Evolutionary conservation across 2,888 invertebrate species (phyloP), one percentile per base, ranked within the genome.

Genomic region (Pseudococcus viburni): DNA sequence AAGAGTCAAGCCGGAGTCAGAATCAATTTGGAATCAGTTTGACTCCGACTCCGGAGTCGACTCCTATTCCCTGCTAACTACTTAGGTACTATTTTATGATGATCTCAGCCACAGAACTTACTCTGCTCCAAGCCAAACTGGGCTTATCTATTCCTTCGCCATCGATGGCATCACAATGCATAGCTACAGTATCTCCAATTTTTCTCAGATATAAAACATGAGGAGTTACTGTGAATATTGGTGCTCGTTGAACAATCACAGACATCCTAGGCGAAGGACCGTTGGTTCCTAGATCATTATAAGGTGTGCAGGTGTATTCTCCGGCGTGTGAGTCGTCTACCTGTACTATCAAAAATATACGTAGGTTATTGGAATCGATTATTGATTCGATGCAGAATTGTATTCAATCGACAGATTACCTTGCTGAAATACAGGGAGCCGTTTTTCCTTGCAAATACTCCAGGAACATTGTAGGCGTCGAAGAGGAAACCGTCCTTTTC

Each of bases 401-500:
- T 33, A 33, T 33, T 33, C 26, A 33, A 33, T 33, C 3, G 26
- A 33, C 26, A 33, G 26, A 33, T 33, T 33, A 92, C 92, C 93
- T 95, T 95, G 90, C 94, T 95, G 91, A 96, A 96, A 90, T 94
- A 95, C 68, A 97, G 93, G 90, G 96, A 96, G 87, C 97, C 97
- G 91, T 97, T 97, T 90, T 95, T 93, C 91, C 96, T 94, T 91
- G 95, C 96, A 91, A 96, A 96, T 0, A 97, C 96, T 22, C 96
- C 97, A 90, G 92, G 96, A 80, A 96, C 96, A 92, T 96, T 96
- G 92, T 96, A 96, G 0, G 97, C 96, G 91, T 97, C 97, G 92
- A 96, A 97, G 0, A 96, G 94, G 90, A 97, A 95, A 22, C 96
- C 97, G 91, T 98, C 97, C 92, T 98, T 98, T 91, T 97, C 97